phyloP scores from a whole-genome alignment of 1,140 invertebrate genomes.

The Tyrophagus putrescentiae region DNA sequence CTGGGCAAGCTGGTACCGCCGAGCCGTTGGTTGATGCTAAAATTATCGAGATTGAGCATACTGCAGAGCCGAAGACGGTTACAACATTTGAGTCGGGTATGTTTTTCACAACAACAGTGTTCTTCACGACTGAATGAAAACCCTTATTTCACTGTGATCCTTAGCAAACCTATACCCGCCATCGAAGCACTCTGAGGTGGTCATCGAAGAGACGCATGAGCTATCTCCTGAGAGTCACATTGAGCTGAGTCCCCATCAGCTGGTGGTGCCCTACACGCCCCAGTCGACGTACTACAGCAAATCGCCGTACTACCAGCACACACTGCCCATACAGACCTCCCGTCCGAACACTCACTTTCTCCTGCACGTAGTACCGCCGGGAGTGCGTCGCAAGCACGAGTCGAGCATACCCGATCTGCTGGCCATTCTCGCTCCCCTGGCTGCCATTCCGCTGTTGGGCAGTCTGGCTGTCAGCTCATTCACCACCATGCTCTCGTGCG shows the following conservation, averaged over 20 bases:
- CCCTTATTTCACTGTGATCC: too few relatives aligned
- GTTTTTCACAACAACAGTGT: too few relatives aligned
- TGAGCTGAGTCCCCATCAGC: not conserved
- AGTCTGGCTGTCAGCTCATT: slow-evolving; percentile 26
- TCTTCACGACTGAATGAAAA: too few relatives aligned
- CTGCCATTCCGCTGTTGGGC: slow-evolving; percentile 26
- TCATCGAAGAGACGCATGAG: slow-evolving; percentile 4
- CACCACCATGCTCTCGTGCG: slow-evolving; percentile 18
- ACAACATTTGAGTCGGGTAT: too few relatives aligned
- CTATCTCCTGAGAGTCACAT: not conserved
- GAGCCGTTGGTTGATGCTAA: too few relatives aligned
- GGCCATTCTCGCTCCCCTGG: slow-evolving; percentile 25
- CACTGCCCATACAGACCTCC: not conserved
- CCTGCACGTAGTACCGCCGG: not conserved
- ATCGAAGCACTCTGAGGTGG: too few relatives aligned
- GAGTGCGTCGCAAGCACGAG: not conserved
- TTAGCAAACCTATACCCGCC: too few relatives aligned
- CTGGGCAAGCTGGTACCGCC: too few relatives aligned
- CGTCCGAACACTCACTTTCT: not conserved
- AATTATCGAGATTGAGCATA: too few relatives aligned
- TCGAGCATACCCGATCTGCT: slow-evolving; percentile 18
- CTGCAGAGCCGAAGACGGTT: too few relatives aligned
- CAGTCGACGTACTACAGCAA: not conserved
- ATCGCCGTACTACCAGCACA: not conserved
- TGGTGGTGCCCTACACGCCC: not conserved